These are phyloP conservation scores for Tetragonisca angustula DNA, from an alignment of 2,888 invertebrate species.

Conservation along the genomic window DNA sequence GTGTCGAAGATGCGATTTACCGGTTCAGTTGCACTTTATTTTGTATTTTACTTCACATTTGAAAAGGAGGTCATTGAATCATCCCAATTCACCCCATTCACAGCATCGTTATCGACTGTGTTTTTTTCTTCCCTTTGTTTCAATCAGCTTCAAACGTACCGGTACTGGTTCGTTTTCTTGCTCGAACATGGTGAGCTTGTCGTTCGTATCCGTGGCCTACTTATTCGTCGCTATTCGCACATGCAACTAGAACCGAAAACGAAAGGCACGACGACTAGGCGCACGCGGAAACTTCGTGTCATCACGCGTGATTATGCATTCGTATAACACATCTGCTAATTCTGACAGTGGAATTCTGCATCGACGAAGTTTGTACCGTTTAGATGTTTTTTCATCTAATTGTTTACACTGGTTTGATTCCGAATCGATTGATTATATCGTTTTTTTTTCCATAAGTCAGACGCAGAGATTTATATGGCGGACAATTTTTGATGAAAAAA, in stretches of 20 bases:
- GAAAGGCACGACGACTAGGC: conserved; percentile 55
- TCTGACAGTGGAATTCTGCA: background rate
- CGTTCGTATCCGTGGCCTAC: conserved; percentile 52
- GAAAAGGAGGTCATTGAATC: background rate
- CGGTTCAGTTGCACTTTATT: background rate
- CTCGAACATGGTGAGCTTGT: background rate
- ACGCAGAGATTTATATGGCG: background rate
- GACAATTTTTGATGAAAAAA: background rate
- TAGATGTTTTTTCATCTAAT: no score
- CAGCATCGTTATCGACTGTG: background rate
- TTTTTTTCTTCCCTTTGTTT: background rate
- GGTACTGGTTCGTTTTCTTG: background rate
- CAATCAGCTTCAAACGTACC: background rate
- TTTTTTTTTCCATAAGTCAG: background rate
- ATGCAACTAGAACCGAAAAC: conserved; percentile 62
- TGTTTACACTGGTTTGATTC: no score
- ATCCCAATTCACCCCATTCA: background rate
- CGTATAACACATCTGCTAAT: conserved; percentile 3
- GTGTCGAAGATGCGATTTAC: background rate
- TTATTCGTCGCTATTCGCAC: conserved; percentile 37
- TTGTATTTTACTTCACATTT: background rate
- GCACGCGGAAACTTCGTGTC: conserved; percentile 18
- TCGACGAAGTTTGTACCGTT: no score
- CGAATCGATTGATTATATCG: background rate
- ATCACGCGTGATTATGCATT: background rate